Evolutionary conservation across 1,140 invertebrate species (phyloP).

Genomic region (Charaxes varanes): DNA sequence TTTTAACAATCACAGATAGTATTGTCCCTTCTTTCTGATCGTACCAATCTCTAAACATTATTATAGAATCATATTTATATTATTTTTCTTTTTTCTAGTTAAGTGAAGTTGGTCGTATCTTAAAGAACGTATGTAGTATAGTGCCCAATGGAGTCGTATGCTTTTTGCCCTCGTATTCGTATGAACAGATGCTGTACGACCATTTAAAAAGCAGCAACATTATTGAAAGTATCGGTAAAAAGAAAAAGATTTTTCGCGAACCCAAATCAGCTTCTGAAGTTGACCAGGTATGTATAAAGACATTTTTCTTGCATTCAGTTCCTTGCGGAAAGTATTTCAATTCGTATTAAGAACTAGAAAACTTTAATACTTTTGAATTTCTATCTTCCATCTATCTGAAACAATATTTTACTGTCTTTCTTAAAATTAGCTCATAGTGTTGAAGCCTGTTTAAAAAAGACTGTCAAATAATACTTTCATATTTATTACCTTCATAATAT

Average conservation of each 20-base stretch:
- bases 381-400: too few species aligned
- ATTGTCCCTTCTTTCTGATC: too few species aligned
- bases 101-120: slow-evolving; percentile 84
- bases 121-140: slow-evolving; percentile 84
- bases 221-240: slow-evolving; percentile 79
- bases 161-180: slow-evolving; percentile 96
- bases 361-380: too few species aligned
- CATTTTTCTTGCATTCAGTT: background rate
- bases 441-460: too few species aligned
- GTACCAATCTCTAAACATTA: too few species aligned
- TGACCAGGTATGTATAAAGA: slow-evolving; percentile 79
- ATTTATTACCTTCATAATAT: too few species aligned
- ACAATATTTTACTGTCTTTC: too few species aligned
- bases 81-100: slow-evolving; percentile 75
- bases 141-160: slow-evolving; percentile 95
- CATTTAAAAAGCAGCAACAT: slow-evolving; percentile 81
- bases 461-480: too few species aligned
- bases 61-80: background rate
- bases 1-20: too few species aligned
- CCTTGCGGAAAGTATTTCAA: too few species aligned
- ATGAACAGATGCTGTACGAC: slow-evolving; percentile 84
- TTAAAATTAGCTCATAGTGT: too few species aligned
- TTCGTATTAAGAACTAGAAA: too few species aligned
- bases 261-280: slow-evolving; percentile 81
- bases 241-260: slow-evolving; percentile 91